Percentiles rank a stretch among this genome's conserved stretches.
phyloP scores from a whole-genome alignment of 35 echinoderm and acorn worm species.

The Ptychodera flava region DNA sequence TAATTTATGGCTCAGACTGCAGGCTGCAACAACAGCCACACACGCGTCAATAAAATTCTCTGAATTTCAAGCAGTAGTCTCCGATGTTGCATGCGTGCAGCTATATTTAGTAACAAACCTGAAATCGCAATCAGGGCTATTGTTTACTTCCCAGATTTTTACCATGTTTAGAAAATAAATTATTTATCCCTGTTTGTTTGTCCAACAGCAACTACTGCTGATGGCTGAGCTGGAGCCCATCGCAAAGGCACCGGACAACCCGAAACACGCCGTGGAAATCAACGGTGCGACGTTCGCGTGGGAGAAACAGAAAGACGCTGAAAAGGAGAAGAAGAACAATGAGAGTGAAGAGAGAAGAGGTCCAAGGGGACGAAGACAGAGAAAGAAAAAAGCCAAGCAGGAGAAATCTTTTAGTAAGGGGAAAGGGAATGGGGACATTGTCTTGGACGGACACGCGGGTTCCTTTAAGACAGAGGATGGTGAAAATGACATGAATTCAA shows the following conservation, averaged over 20 bases:
- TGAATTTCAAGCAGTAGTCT: too few relatives aligned
- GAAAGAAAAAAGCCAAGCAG: background rate
- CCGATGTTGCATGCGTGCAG: too few relatives aligned
- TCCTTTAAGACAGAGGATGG: background rate
- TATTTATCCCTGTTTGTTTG: too few relatives aligned
- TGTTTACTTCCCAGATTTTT: too few relatives aligned
- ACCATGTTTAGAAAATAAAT: too few relatives aligned
- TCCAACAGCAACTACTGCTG: constrained; percentile 9
- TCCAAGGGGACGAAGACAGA: background rate
- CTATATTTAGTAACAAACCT: too few relatives aligned
- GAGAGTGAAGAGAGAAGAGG: background rate
- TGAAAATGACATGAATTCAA: background rate
- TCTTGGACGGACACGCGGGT: background rate
- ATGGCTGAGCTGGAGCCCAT: constrained; percentile 25
- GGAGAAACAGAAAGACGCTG: constrained; percentile 10
- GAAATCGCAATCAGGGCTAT: too few relatives aligned
- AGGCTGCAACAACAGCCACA: too few relatives aligned
- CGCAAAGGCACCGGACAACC: constrained; percentile 13
- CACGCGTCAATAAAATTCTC: too few relatives aligned
- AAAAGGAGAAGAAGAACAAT: constrained; percentile 7
- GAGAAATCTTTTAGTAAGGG: background rate
- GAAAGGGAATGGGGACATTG: background rate
- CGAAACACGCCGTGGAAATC: constrained; percentile 16
- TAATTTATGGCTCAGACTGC: too few relatives aligned
- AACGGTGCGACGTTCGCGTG: constrained; percentile 27